A percentile compares a stretch with the other conserved stretches of the same genome.
These are phyloP conservation scores for Garra rufa DNA, from an alignment of 2,113 vertebrate species.

Conservation along the genomic window DNA sequence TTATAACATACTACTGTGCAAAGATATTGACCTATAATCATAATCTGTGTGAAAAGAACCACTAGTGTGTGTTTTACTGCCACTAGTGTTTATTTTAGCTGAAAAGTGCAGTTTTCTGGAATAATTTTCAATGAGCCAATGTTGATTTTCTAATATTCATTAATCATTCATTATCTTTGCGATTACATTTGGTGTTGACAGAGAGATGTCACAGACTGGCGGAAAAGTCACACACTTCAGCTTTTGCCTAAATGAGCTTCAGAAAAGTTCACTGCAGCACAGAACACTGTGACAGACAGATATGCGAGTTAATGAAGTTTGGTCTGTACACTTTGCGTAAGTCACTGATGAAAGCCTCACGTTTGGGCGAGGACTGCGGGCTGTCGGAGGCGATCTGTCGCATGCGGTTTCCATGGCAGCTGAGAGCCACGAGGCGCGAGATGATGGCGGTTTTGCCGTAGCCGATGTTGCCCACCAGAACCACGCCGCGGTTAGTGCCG, in stretches of 20 bases:
- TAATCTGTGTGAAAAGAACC: too few species aligned
- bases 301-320: too few species aligned
- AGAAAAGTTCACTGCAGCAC: background rate
- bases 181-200: background rate
- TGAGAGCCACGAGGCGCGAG: slow-evolving; percentile 94
- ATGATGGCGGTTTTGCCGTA: slow-evolving; percentile 97
- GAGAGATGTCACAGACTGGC: background rate
- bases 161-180: background rate
- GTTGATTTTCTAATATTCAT: background rate
- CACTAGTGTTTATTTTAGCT: too few species aligned
- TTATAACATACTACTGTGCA: too few species aligned
- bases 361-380: slow-evolving; percentile 95
- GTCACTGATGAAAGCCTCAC: slow-evolving; percentile 71
- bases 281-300: background rate
- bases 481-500: slow-evolving; percentile 87
- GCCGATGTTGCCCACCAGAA: slow-evolving; percentile 94
- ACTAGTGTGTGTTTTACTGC: too few species aligned
- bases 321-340: background rate
- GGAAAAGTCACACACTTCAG: background rate
- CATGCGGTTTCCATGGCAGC: slow-evolving; percentile 97
- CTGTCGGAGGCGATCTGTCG: slow-evolving; percentile 96
- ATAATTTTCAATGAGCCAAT: too few species aligned
- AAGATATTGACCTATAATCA: too few species aligned
- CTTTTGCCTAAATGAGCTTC: background rate
- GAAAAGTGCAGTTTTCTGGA: too few species aligned